Percentiles rank a stretch among this genome's conserved stretches.
phyloP scores from a whole-genome alignment of 2,113 vertebrate species.

The Syrmaticus mikado region DNA sequence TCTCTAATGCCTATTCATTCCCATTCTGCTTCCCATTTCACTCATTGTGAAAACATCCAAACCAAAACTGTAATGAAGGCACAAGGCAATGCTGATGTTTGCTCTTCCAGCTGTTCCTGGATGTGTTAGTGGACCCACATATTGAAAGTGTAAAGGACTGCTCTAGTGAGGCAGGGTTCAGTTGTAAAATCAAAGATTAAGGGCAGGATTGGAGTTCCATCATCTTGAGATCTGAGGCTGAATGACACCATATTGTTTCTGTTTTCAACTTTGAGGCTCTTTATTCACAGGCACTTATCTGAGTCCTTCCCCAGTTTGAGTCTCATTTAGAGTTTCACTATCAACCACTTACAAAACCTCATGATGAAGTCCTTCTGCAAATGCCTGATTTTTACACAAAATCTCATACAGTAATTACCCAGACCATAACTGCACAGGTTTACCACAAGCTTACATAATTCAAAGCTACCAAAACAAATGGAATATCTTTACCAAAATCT shows the following conservation, averaged over 20 bases:
- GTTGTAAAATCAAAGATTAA: neutral
- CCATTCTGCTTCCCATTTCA: neutral
- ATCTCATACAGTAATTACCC: neutral
- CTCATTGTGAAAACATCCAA: neutral
- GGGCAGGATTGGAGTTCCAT: neutral
- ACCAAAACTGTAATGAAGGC: neutral
- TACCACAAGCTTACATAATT: neutral
- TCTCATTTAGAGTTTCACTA: neutral
- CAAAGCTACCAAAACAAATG: neutral
- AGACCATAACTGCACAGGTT: neutral
- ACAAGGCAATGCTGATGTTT: neutral
- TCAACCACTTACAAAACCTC: neutral
- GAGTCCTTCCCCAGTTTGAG: neutral
- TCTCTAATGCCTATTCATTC: accelerated
- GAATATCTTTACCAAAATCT: neutral
- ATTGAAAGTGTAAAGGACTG: neutral
- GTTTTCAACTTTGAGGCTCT: neutral
- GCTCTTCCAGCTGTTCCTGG: neutral
- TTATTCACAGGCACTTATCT: neutral
- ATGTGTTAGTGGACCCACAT: neutral
- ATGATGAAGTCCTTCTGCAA: neutral
- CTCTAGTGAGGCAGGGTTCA: neutral
- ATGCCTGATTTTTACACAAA: neutral
- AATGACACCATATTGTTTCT: neutral
- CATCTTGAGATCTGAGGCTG: neutral